Evolutionary conservation across 2,888 invertebrate species (phyloP), one percentile per base, ranked within the genome.

Genomic region (Alitta virens): DNA sequence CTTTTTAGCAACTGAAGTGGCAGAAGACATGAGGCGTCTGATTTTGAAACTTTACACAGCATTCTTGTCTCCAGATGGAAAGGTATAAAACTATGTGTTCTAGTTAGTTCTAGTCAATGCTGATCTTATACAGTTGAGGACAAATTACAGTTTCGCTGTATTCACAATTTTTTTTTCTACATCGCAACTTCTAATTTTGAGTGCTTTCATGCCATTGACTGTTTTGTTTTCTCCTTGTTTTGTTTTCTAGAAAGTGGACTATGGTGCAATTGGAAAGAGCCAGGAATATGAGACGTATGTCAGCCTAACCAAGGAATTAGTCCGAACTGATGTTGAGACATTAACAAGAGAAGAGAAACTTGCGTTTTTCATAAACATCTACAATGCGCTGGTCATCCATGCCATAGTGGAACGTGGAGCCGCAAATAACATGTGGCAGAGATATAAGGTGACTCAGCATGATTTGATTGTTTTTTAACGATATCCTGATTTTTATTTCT

Each of bases 351-450:
- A 82, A 25, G 82, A 83, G 68, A 78, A 80, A 60, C 66, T 84
- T 24, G 83, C 85, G 23, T 83, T 85, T 72, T 85, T 85, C 72
- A 77, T 84, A 69, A 85, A 85, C 69, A 72, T 85, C 46, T 84
- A 84, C 72, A 85, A 85, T 73, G 82, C 84, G 23, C 75, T 83
- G 61, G 81, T 84, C 16, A 79, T 85, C 57, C 85, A 85, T 75
- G 83, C 82, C 56, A 82, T 78, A 60, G 76, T 83, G 12, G 74
- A 70, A 16, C 66, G 69, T 38, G 85, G 85, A 12, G 77, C 81
- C 7, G 83, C 84, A 1, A 70, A 73, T 18, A 81, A 78, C 63
- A 70, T 84, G 21, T 84, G 83, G 83, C 82, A 83, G 60, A 72
- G 83, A 57, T 80, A 82, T 66, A 83, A 82, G 77, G 83, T 81